phyloP scores from a whole-genome alignment of 1,140 invertebrate species.

The Trigoniulus corallinus region DNA sequence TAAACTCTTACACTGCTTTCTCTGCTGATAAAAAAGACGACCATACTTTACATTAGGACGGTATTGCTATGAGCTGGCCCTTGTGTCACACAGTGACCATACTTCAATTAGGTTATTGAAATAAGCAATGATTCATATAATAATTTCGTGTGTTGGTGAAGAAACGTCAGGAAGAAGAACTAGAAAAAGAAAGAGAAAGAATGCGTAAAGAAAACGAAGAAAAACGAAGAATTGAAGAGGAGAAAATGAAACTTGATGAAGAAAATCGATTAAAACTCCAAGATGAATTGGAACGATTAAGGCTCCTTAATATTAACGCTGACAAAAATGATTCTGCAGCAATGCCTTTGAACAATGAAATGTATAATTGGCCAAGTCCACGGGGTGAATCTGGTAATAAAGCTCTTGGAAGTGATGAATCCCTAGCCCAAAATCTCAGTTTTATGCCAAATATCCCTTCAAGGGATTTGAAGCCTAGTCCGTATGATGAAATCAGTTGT shows the following conservation, averaged over 20 bases:
- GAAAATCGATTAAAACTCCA: constrained; percentile 9
- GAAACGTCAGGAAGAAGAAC: constrained; percentile 12
- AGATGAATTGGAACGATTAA: constrained; percentile 14
- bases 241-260: constrained; percentile 9
- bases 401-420: background rate
- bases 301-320: background rate
- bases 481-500: too few species aligned
- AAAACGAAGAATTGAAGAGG: constrained; percentile 18
- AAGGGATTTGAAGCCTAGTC: background rate
- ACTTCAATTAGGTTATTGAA: too few species aligned
- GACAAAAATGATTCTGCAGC: too few species aligned
- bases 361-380: background rate
- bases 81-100: background rate
- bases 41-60: background rate
- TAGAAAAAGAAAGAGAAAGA: constrained; percentile 19
- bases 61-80: background rate
- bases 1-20: constrained; percentile 70
- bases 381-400: background rate
- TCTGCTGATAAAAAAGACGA: constrained; percentile 34
- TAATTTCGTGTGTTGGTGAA: background rate
- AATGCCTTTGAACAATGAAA: too few species aligned
- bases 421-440: background rate
- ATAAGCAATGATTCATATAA: background rate
- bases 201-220: constrained; percentile 27
- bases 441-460: background rate